A percentile compares a stretch with the other conserved stretches of the same genome.
phyloP scores from a whole-genome alignment of 2,113 vertebrate species.

The Chamaetylas fuelleborni region DNA sequence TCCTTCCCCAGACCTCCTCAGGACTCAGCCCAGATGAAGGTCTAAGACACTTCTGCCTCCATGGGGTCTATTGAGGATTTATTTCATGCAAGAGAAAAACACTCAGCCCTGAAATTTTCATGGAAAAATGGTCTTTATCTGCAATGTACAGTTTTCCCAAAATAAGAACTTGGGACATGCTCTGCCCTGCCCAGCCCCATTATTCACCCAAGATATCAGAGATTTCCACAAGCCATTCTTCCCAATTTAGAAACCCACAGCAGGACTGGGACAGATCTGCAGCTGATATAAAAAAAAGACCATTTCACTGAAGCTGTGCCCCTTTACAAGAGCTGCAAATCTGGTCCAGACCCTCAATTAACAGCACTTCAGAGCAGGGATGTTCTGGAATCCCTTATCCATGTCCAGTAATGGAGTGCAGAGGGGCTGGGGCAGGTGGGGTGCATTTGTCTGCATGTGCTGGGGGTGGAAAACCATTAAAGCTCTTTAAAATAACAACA shows the following conservation, averaged over 20 bases:
- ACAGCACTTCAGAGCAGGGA: constrained; percentile 12
- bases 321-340: constrained; percentile 24
- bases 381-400: constrained; percentile 18
- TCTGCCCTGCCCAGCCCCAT: not conserved
- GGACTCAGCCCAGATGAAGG: not conserved
- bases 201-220: not conserved
- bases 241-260: not conserved
- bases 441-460: not conserved
- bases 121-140: not conserved
- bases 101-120: not conserved
- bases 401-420: not conserved
- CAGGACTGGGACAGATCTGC: not conserved
- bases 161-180: not conserved
- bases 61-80: not conserved
- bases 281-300: not conserved
- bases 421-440: not conserved
- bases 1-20: not conserved
- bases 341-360: constrained; percentile 9
- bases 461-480: not conserved
- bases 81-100: not conserved
- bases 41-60: not conserved
- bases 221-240: not conserved
- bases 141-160: not conserved
- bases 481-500: not conserved
- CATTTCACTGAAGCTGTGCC: not conserved